Evolutionary conservation across 2,113 vertebrate species (phyloP).

Genomic region (Eulacestoma nigropectus): DNA sequence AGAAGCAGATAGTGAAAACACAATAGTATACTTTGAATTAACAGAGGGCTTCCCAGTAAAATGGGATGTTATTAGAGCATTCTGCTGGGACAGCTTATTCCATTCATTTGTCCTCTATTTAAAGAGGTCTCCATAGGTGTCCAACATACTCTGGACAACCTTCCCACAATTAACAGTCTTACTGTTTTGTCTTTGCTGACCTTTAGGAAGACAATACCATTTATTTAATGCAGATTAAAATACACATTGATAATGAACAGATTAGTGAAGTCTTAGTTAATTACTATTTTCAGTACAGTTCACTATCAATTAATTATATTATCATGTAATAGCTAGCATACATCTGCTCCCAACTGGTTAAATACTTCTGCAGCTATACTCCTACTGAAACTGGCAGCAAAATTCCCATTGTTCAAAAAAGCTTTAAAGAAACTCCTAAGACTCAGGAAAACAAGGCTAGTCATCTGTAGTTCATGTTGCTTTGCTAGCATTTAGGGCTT

Average conservation of each 20-base stretch:
- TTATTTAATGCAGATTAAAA: conserved; percentile 38
- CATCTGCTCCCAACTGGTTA: not conserved
- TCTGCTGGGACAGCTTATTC: not conserved
- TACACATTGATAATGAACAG: not conserved
- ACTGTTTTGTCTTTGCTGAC: not conserved
- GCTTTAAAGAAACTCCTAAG: not conserved
- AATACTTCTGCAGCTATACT: not conserved
- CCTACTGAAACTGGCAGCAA: not conserved
- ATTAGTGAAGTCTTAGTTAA: conserved; percentile 38
- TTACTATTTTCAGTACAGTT: conserved; percentile 29
- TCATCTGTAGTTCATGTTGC: not conserved
- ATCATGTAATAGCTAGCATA: not conserved
- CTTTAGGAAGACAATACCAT: not conserved
- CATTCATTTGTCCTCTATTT: not conserved
- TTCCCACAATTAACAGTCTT: not conserved
- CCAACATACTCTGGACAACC: not conserved
- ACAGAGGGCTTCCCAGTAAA: not conserved
- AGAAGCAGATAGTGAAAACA: not conserved
- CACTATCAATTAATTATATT: conserved; percentile 37
- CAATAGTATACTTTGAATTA: not conserved
- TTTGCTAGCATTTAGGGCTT: not conserved
- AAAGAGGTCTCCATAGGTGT: not conserved
- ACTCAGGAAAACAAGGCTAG: not conserved
- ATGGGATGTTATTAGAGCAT: not conserved
- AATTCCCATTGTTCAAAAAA: not conserved